phyloP scores from a whole-genome alignment of 23 tunicate species.

The Ciona savignyi region DNA sequence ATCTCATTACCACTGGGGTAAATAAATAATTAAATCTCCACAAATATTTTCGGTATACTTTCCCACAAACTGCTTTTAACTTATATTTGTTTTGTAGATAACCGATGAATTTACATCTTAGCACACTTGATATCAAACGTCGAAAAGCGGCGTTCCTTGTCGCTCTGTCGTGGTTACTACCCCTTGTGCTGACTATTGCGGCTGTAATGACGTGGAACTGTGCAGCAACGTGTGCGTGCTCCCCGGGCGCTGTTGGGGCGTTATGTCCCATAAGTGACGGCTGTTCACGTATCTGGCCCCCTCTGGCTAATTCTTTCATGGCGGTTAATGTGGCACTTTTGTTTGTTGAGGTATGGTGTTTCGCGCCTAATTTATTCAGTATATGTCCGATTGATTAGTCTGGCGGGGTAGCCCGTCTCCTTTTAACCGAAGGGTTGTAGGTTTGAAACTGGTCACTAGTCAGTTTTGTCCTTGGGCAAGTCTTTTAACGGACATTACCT shows the following conservation, averaged over 20 bases:
- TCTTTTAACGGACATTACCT: too few species aligned
- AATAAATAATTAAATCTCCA: too few species aligned
- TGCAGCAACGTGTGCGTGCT: slow-evolving; percentile 10
- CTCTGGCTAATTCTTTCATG: slow-evolving; percentile 33
- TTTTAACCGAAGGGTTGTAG: too few species aligned
- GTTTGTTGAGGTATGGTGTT: slow-evolving; percentile 59
- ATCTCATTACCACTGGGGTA: too few species aligned
- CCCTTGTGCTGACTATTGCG: slow-evolving; percentile 7
- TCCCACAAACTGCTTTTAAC: too few species aligned
- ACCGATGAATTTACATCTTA: neutral
- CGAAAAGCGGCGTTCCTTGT: slow-evolving; percentile 23
- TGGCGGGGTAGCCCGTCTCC: too few species aligned
- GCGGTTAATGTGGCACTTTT: slow-evolving; percentile 23
- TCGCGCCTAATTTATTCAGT: too few species aligned
- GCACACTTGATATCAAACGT: slow-evolving; percentile 13
- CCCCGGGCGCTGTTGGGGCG: slow-evolving; percentile 27
- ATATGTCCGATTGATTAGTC: too few species aligned
- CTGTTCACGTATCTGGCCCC: slow-evolving; percentile 56
- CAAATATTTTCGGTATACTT: too few species aligned
- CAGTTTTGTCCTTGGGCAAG: too few species aligned
- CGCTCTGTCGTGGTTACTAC: slow-evolving; percentile 46
- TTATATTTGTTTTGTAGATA: neutral
- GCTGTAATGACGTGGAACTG: slow-evolving; percentile 42
- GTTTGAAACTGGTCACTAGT: too few species aligned
- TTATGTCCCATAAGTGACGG: slow-evolving; percentile 16